A percentile compares a stretch with the other conserved stretches of the same genome.
These are phyloP conservation scores for Hypercompe scribonia DNA, from an alignment of 2,888 invertebrate species.

Conservation along the genomic window DNA sequence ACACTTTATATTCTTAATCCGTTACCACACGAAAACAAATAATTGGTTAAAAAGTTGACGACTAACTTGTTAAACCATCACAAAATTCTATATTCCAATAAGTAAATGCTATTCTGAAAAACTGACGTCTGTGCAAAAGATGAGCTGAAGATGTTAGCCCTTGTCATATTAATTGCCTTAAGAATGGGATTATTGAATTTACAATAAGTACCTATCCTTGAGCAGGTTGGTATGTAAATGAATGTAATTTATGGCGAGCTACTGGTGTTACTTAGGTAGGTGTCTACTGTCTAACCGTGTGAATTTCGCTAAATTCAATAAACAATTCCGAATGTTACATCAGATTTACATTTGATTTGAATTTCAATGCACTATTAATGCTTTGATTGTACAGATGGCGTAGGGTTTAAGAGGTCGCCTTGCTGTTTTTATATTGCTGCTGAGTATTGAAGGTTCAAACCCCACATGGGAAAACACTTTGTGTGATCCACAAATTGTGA, in stretches of 20 bases:
- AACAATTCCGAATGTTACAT: background rate
- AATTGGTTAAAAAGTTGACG: background rate
- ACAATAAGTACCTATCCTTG: background rate
- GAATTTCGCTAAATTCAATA: background rate
- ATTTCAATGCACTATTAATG: no score
- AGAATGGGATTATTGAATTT: background rate
- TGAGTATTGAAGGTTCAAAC: no score
- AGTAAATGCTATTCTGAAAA: background rate
- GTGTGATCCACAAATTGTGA: no score
- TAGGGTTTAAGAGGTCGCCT: no score
- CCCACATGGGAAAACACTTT: no score
- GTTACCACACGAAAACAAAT: no score
- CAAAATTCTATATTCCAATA: background rate
- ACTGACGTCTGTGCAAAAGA: background rate
- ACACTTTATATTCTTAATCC: no score
- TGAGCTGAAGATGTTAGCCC: background rate
- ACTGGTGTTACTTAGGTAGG: constrained; percentile 11
- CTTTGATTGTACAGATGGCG: no score
- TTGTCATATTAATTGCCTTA: background rate
- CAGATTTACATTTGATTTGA: background rate
- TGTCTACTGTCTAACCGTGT: background rate
- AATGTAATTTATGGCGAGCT: constrained; percentile 8
- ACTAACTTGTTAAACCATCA: background rate
- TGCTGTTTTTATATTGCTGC: no score
- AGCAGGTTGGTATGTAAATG: constrained; percentile 7